Percentiles rank a stretch among this genome's conserved stretches.
Conservation (phyloP, 2,113 vertebrate genomes). For the Bufo bufo region DNA sequence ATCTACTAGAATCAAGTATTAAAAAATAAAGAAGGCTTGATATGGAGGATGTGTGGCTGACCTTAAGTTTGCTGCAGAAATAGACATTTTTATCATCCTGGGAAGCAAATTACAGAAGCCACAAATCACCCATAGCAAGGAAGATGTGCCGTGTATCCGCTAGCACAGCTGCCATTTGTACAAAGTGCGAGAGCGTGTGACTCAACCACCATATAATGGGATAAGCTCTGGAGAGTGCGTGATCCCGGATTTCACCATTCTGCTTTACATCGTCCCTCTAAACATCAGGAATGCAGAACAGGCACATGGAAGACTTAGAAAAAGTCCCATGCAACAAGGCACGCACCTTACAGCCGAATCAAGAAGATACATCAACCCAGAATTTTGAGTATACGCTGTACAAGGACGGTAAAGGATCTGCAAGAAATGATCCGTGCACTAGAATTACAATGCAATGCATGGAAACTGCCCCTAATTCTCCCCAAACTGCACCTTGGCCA, state of each 20-base stretch:
- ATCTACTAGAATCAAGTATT: background rate
- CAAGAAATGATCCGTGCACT: background rate
- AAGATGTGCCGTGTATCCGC: background rate
- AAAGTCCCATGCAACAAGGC: background rate
- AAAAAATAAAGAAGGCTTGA: background rate
- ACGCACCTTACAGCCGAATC: background rate
- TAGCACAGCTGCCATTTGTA: slow-evolving; percentile 33
- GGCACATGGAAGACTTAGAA: background rate
- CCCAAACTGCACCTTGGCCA: too few species aligned
- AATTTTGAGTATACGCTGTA: background rate
- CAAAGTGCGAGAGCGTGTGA: slow-evolving; percentile 10
- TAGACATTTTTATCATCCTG: background rate
- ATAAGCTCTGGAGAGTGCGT: background rate
- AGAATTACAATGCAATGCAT: too few species aligned
- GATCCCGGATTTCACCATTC: background rate
- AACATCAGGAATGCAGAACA: background rate
- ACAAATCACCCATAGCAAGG: slow-evolving; percentile 40
- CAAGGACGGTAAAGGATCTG: background rate
- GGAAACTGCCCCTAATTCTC: too few species aligned
- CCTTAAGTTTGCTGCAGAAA: background rate
- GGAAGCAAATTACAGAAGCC: background rate
- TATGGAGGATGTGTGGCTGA: background rate
- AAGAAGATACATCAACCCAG: background rate
- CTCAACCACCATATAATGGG: background rate
- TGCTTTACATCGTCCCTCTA: background rate